A percentile compares a stretch with the other conserved stretches of the same genome.
These are phyloP conservation scores for Kobus ellipsiprymnus DNA, from an alignment of 2,113 vertebrate genomes.

Conservation along the genomic window DNA sequence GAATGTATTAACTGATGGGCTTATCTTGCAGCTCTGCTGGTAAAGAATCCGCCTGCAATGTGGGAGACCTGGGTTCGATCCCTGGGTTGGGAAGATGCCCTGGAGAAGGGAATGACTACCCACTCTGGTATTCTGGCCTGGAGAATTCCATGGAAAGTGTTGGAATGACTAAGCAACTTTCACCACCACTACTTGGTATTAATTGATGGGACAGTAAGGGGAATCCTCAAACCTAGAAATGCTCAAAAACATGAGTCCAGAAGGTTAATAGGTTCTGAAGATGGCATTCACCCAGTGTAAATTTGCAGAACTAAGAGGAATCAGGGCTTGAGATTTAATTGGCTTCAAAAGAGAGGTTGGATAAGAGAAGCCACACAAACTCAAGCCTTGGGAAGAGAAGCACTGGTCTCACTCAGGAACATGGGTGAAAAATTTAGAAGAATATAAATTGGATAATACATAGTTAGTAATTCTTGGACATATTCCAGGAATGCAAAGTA, in stretches of 20 bases:
- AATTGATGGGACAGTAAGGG: background rate
- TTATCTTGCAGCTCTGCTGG: background rate
- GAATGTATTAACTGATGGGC: background rate
- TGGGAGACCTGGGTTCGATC: background rate
- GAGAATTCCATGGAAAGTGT: background rate
- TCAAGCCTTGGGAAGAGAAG: background rate
- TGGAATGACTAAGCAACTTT: accelerated
- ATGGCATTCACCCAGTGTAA: background rate
- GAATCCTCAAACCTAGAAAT: background rate
- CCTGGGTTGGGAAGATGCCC: background rate
- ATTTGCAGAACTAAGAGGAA: background rate
- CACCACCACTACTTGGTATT: background rate
- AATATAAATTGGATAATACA: background rate
- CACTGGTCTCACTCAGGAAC: background rate
- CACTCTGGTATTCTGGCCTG: background rate
- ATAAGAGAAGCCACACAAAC: background rate
- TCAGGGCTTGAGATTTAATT: background rate
- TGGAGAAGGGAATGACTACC: background rate
- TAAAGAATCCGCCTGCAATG: background rate
- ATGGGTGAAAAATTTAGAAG: background rate
- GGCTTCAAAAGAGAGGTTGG: background rate
- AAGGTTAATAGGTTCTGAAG: background rate
- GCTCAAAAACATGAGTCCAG: background rate
- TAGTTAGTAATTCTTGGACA: background rate
- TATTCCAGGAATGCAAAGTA: background rate